Evolutionary conservation across 2,888 invertebrate genomes (phyloP), one percentile per base, ranked within the genome.

Genomic region (Carcina quercana): DNA sequence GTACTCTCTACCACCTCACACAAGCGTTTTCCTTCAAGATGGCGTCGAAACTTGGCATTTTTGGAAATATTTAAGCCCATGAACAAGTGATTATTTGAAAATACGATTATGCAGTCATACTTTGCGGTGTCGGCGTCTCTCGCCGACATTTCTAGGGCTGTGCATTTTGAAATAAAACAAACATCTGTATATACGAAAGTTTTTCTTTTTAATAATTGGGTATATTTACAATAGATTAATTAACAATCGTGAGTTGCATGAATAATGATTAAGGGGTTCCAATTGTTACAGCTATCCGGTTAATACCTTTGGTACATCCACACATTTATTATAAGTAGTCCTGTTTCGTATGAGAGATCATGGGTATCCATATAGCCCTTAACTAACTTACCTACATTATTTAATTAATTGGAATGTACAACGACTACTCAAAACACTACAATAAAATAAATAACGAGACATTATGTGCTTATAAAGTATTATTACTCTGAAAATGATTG

Each of bases 181-280:
- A 46, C 32, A 53, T 34, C 42, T 63, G 55, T 78, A 68, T 71
- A 75, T 82, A 80, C 70, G 78, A 79, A 82, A 75, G 66, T 72
- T 79, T 79, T 78, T 34, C n/a, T n/a, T 66, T 70, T 79, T 71
- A 78, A 78, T 82, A 80, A 78, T 80, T 70, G 78, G 79, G 72
- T 80, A 75, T 83, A 83, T 83, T 80, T 83, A 83, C 82, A 83
- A 60, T 78, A 78, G 72, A 69, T 69, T 76, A 76, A 74, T 73
- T 76, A 82, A 79, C 79, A 82, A 80, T 79, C 71, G 73, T 80
- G 79, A 79, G 70, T 75, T 79, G 79, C 63, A 76, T 80, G 72
- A 69, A 60, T 76, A 65, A 65, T 65, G 50, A 66, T 64, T 70
- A 72, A 65, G 51, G 66, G 65, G 59, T 70, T 57, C 47, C 50